Evolutionary conservation across 2,113 vertebrate species (phyloP).

Genomic region (Anser cygnoides): DNA sequence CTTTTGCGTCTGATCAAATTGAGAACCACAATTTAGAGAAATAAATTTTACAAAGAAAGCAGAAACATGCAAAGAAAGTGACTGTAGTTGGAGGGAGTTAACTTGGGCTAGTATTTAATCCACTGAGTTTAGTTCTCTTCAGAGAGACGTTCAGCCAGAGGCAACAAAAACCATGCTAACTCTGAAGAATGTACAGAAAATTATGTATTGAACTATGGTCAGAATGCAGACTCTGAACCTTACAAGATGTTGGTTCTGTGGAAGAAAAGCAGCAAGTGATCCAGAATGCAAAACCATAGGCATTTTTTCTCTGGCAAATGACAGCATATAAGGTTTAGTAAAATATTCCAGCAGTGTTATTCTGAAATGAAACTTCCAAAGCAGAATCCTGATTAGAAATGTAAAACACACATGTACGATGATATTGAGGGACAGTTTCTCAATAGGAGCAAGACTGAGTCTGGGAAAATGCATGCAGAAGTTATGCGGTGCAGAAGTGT

Average conservation of each 20-base stretch:
- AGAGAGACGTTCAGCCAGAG: neutral
- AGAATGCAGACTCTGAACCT: constrained; percentile 31
- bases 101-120: neutral
- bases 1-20: neutral
- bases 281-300: neutral
- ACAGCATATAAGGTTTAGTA: neutral
- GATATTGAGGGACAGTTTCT: neutral
- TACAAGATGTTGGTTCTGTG: neutral
- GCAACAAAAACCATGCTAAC: neutral
- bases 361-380: constrained; percentile 28
- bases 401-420: neutral
- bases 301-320: neutral
- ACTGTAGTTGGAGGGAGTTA: neutral
- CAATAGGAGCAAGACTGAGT: neutral
- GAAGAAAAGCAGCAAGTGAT: neutral
- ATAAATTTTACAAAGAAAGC: neutral
- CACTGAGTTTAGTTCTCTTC: neutral
- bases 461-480: neutral
- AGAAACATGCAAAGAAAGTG: neutral
- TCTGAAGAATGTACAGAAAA: neutral
- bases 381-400: constrained; percentile 76
- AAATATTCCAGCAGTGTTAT: neutral
- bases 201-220: neutral
- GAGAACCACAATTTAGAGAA: neutral
- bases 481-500: neutral